Base-by-base conservation (phyloP, 2,888 invertebrate species). In the Acronicta leporina region DNA sequence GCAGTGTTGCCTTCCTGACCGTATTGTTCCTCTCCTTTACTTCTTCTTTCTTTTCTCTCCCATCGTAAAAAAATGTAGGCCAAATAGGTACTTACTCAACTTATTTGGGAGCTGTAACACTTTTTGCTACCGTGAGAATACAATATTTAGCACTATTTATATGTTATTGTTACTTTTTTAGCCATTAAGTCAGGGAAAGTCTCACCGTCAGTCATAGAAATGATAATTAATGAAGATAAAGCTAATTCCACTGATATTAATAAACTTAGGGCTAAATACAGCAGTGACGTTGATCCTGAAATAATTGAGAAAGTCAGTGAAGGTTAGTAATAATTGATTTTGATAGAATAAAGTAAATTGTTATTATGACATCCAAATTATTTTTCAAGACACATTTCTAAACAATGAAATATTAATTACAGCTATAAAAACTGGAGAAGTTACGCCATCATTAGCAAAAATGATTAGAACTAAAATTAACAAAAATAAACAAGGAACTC, bases 111-210 rank as follows among this genome's bases (percentile, higher is more conserved):
- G 20, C 2, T 20, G 20, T 20, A 20, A 20, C 20, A 20, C 20
- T 20, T 20, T 20, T 4, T 20, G 20, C 20, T 20, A 20, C 2
- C 20, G 4, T 20, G 4, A 20, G 20, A 20, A 4, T 20, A 20
- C 2, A 20, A 20, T n/a, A n/a, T n/a, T n/a, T n/a, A n/a, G n/a
- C n/a, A n/a, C n/a, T 2, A n/a, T 6, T n/a, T n/a, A n/a, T 38
- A n/a, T 13, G 1, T 11, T 2, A 27, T 50, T 46, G 9, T 0
- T 10, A n/a, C 14, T 2, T 30, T 69, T 68, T 38, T 33, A 68
- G 68, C 41, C 8, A 60, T 68, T 15, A 59, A 73, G 33, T 35
- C n/a, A 5, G 74, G 69, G 0, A 33, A 44, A 25, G 50, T 68
- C 5, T 44, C 68, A 11, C 74, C 68, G 13, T 44, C 35, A 35